Evolutionary conservation across 2,888 invertebrate genomes (phyloP), one percentile per base, ranked within the genome.

Genomic region (Gibbula magus): DNA sequence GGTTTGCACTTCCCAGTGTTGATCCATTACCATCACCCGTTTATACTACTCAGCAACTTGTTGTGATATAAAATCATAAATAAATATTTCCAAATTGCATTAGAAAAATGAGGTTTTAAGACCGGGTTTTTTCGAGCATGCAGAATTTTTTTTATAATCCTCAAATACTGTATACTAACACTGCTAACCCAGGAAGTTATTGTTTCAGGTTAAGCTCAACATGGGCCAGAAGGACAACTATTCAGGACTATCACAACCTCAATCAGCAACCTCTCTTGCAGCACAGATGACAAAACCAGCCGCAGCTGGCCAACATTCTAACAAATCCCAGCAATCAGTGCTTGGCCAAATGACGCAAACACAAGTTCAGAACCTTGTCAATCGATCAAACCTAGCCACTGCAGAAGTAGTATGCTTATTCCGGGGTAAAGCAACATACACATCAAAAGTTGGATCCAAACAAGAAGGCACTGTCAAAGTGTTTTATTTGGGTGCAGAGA

Each of bases 221-320:
- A 20, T 70, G 35, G 35, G 70, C 70, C 70, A 70, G 39, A 70
- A 70, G 70, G 35, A 70, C 39, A 39, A 39, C 20, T 53, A 35
- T 53, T 51, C 79, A 18, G 45, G 53, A 5, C 78, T 66, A 22
- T 73, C 35, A 53, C 80, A 54, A 52, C 77, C 39, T 39, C 70
- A 35, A 5, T 39, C 70, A 35, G 70, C 70, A 4, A 61, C 61
- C 25, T 29, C 61, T 18, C 61, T 61, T 61, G 70, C 70, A 32
- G 29, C 70, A 35, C 70, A 70, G 39, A 70, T 70, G 70, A 39
- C 70, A 29, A 70, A 70, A 35, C 20, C 18, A 35, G 35, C 35
- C 4, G 35, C 13, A 18, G 18, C 70, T 20, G 20, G 35, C 32
- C 10, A 32, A 18, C 18, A 7, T 35, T n/a, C 54, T 18, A 13